These are phyloP conservation scores for Harpagifer antarcticus DNA, from an alignment of 2,797 vertebrate species.

Conservation along the genomic window DNA sequence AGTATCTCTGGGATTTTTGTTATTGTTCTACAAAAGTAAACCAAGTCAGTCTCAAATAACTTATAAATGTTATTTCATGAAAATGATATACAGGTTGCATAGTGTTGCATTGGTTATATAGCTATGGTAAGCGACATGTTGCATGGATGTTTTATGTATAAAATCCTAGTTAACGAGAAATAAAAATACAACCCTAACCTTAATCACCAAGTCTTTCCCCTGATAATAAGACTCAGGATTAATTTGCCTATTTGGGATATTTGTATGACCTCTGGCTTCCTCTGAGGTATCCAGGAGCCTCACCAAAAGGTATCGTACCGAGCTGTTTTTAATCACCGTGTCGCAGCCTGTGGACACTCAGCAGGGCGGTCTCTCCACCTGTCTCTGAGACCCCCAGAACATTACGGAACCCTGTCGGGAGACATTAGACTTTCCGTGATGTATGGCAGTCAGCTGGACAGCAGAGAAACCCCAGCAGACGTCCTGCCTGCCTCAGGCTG, in stretches of 20 bases:
- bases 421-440: conserved; percentile 59
- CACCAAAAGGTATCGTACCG: conserved; percentile 12
- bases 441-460: conserved; percentile 55
- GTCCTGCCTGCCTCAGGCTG: conserved; percentile 48
- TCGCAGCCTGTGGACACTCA: conserved; percentile 36
- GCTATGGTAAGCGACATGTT: not conserved
- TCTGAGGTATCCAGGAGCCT: not conserved
- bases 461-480: conserved; percentile 26
- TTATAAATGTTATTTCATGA: not conserved
- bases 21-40: not conserved
- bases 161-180: not conserved
- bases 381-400: conserved; percentile 55
- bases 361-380: conserved; percentile 55
- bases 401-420: conserved; percentile 53
- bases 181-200: not conserved
- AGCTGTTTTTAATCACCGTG: conserved; percentile 63
- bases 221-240: not conserved
- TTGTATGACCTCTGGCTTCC: not conserved
- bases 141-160: not conserved
- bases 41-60: not conserved
- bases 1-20: not conserved
- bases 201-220: not conserved
- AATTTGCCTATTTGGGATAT: not conserved
- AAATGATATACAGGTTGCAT: not conserved
- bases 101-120: not conserved